These are phyloP conservation scores for Avahi laniger DNA, from an alignment of 2,797 vertebrate genomes.

Conservation along the genomic window DNA sequence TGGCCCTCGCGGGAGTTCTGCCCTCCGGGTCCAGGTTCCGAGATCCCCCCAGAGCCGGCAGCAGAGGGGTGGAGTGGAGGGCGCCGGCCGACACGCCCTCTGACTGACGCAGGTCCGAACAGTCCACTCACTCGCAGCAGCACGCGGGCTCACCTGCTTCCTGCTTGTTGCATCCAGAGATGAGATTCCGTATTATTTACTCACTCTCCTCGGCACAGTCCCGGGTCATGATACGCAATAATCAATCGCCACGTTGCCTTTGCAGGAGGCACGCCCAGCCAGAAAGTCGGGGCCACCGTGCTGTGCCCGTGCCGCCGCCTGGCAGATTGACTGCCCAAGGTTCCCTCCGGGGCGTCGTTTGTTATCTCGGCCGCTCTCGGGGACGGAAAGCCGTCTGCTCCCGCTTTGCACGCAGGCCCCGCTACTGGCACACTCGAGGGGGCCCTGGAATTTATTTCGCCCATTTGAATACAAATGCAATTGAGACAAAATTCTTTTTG, in stretches of 20 bases:
- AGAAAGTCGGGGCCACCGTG: constrained; percentile 47
- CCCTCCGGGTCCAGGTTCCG: background rate
- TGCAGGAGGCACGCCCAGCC: constrained; percentile 12
- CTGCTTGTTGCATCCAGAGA: background rate
- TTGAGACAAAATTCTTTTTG: constrained; percentile 56
- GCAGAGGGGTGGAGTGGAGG: background rate
- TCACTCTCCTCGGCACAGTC: constrained; percentile 57
- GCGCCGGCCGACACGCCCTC: background rate
- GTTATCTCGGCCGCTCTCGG: constrained; percentile 67
- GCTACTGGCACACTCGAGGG: constrained; percentile 51
- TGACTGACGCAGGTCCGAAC: constrained; percentile 41
- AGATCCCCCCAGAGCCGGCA: background rate
- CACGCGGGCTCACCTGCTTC: constrained; percentile 12
- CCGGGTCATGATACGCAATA: constrained; percentile 21
- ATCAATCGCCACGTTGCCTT: constrained; percentile 75
- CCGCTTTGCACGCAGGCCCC: constrained; percentile 7
- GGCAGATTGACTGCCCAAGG: constrained; percentile 73
- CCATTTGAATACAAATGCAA: constrained; percentile 79
- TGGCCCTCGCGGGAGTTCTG: background rate
- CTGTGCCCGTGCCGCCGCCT: constrained; percentile 50
- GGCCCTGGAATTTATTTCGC: constrained; percentile 66
- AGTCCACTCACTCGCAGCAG: constrained; percentile 3
- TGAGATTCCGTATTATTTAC: constrained; percentile 63
- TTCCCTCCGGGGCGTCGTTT: constrained; percentile 72
- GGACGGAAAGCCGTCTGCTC: constrained; percentile 61